Evolutionary conservation across 2,113 vertebrate species (phyloP).

Genomic region (Bubo blakistoni): DNA sequence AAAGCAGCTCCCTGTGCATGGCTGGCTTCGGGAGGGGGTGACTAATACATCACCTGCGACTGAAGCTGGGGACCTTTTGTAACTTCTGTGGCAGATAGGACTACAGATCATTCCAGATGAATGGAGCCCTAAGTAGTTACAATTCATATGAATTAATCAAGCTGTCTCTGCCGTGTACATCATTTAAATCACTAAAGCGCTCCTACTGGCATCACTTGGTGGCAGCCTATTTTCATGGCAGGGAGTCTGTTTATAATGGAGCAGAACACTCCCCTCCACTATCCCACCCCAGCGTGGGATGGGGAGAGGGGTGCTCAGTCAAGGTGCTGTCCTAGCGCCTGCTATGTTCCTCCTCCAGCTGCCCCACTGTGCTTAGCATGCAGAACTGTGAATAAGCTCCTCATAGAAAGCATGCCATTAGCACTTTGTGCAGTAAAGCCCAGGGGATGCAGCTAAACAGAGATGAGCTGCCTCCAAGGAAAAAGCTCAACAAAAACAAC

Average conservation of each 20-base stretch:
- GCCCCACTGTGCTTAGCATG: neutral
- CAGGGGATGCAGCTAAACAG: neutral
- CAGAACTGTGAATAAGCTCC: neutral
- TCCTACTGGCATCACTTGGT: constrained; percentile 7
- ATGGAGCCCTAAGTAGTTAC: constrained; percentile 28
- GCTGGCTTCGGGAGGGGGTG: neutral
- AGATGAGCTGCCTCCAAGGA: neutral
- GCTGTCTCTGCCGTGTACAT: constrained; percentile 11
- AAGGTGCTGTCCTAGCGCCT: neutral
- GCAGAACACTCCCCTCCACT: neutral
- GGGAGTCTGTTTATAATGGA: neutral
- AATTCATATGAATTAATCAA: constrained; percentile 44
- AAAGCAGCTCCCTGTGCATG: neutral
- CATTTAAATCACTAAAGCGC: constrained; percentile 40
- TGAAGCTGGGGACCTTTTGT: neutral
- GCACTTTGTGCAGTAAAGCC: neutral
- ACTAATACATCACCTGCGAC: constrained; percentile 47
- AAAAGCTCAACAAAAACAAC: neutral
- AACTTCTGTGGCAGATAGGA: neutral
- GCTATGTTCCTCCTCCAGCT: neutral
- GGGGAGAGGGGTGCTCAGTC: neutral
- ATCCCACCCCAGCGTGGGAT: neutral
- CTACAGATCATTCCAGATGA: constrained; percentile 43
- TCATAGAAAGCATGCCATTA: neutral
- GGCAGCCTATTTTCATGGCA: neutral